A percentile compares a stretch with the other conserved stretches of the same genome.
Evolutionary conservation across 2,113 vertebrate genomes (phyloP).

Genomic region (Serilophus lunatus): DNA sequence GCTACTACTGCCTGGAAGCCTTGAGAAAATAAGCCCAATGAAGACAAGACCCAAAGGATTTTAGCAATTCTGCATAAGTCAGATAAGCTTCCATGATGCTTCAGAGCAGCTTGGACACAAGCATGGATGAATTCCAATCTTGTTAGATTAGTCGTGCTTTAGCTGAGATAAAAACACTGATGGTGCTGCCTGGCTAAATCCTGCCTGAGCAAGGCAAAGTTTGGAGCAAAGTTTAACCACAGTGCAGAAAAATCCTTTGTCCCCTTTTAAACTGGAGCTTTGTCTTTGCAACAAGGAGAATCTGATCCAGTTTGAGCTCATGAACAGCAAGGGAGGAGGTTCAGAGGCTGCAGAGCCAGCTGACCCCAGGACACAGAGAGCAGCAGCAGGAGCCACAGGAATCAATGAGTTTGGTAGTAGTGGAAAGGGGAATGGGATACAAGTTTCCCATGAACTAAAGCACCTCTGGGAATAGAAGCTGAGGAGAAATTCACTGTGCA

Average conservation of each 20-base stretch:
- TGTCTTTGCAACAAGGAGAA: neutral
- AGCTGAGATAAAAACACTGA: neutral
- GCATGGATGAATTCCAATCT: neutral
- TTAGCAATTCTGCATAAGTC: neutral
- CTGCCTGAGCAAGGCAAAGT: neutral
- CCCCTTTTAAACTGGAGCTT: neutral
- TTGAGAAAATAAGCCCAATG: neutral
- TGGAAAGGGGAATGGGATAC: neutral
- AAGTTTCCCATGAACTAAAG: constrained; percentile 27
- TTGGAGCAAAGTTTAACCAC: neutral
- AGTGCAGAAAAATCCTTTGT: neutral
- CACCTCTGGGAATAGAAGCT: neutral
- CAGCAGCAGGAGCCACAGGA: neutral
- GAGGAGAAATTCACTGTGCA: neutral
- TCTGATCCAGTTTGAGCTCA: neutral
- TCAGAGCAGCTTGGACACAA: neutral
- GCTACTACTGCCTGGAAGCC: neutral
- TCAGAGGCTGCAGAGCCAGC: neutral
- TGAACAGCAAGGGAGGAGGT: neutral
- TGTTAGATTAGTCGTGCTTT: neutral
- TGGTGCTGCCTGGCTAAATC: neutral
- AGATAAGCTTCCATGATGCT: neutral
- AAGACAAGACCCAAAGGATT: neutral
- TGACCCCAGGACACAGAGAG: neutral
- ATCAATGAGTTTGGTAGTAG: neutral